These are phyloP conservation scores for Tenthredo livida DNA, from an alignment of 2,888 invertebrate genomes.

Conservation along the genomic window DNA sequence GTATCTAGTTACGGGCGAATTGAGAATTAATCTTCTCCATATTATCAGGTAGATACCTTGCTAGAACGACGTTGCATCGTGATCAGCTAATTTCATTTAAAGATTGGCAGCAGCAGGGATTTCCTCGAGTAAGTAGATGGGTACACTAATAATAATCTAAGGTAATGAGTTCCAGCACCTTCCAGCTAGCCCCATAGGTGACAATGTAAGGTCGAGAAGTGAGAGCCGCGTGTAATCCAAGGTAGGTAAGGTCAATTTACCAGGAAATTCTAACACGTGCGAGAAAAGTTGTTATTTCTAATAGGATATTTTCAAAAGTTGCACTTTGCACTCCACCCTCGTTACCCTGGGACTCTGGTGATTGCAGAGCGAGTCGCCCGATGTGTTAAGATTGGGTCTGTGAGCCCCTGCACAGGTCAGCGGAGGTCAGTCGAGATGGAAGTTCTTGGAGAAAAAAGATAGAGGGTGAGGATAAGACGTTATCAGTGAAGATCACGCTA, in stretches of 20 bases:
- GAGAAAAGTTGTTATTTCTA: constrained; percentile 73
- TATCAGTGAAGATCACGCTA: constrained; percentile 77
- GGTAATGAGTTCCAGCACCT: constrained; percentile 11
- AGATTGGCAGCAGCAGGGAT: neutral
- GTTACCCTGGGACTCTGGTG: constrained; percentile 69
- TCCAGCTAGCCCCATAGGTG: neutral
- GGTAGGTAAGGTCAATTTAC: constrained; percentile 45
- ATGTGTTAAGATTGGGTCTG: constrained; percentile 56
- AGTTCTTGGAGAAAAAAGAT: constrained; percentile 45
- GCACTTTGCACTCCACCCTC: constrained; percentile 70
- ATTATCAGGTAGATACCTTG: constrained; percentile 19
- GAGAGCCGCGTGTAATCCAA: constrained; percentile 27
- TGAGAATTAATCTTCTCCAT: constrained; percentile 41
- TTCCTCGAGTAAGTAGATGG: neutral
- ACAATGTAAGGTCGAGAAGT: constrained; percentile 25
- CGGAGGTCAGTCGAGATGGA: constrained; percentile 53
- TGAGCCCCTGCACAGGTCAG: constrained; percentile 33
- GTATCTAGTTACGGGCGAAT: constrained; percentile 23
- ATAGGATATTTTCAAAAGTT: constrained; percentile 77
- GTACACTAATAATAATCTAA: constrained; percentile 16
- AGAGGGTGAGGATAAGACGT: constrained; percentile 66
- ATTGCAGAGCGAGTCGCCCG: constrained; percentile 65
- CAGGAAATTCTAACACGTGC: constrained; percentile 50
- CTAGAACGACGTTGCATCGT: constrained; percentile 16
- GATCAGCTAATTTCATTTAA: constrained; percentile 20